These are phyloP conservation scores for Hymenopus coronatus DNA, from an alignment of 2,888 invertebrate genomes.

Conservation along the genomic window DNA sequence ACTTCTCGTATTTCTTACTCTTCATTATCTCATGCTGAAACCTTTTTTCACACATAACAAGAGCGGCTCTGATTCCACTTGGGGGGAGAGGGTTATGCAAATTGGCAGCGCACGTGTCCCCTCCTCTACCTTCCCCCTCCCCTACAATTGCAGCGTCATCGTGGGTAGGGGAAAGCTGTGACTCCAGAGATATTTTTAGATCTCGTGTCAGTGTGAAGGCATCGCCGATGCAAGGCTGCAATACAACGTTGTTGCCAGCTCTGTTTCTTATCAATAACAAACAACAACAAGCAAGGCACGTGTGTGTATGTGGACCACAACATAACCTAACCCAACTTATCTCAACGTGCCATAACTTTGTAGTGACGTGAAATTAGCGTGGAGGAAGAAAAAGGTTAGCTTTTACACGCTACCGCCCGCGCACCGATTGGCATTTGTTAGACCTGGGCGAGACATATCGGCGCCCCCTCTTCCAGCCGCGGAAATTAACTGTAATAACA, in stretches of 20 bases:
- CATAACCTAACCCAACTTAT: constrained; percentile 6
- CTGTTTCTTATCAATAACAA: constrained; percentile 18
- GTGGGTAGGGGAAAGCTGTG: constrained; percentile 10
- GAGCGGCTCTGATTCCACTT: not conserved
- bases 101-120: not conserved
- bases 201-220: constrained; percentile 31
- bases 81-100: not conserved
- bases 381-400: not conserved
- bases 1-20: not conserved
- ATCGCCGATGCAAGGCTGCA: constrained; percentile 19
- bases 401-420: too few relatives aligned
- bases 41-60: not conserved
- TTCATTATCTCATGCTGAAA: not conserved
- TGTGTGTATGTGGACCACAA: not conserved
- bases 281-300: constrained; percentile 15
- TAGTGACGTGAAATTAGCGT: not conserved
- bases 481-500: not conserved
- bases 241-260: constrained; percentile 21
- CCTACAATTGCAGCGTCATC: not conserved
- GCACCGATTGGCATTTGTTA: not conserved
- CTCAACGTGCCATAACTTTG: not conserved
- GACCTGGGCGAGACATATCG: not conserved
- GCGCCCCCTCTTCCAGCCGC: not conserved
- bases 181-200: constrained; percentile 29
- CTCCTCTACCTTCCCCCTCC: not conserved